Evolutionary conservation across 1,140 invertebrate species (phyloP).

Genomic region (Charaxes varanes): DNA sequence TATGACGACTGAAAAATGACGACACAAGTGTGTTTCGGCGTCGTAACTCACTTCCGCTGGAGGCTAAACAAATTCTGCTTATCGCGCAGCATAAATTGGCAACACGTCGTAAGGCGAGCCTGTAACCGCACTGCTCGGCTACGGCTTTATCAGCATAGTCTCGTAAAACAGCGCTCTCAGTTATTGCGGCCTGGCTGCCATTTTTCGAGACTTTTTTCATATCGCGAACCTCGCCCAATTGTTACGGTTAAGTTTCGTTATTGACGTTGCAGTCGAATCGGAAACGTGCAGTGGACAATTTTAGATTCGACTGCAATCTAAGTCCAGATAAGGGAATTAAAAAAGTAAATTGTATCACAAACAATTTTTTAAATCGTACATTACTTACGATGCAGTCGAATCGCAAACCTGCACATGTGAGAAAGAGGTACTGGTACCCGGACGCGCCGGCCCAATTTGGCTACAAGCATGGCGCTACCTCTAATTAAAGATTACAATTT

Average conservation of each 20-base stretch:
- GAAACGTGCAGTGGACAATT: too few relatives aligned
- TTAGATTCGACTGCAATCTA: too few relatives aligned
- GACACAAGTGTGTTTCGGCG: conserved; percentile 35
- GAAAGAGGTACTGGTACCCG: too few relatives aligned
- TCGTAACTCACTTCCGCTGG: conserved; percentile 45
- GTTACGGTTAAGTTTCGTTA: conserved; percentile 16
- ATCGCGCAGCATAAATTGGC: conserved; percentile 69
- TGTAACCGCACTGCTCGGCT: conserved; percentile 35
- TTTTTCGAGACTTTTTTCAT: conserved; percentile 61
- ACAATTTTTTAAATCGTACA: too few relatives aligned
- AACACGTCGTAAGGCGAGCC: conserved; percentile 68
- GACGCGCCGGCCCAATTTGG: too few relatives aligned
- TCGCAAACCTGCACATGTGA: too few relatives aligned
- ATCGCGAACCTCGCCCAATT: conserved; percentile 33
- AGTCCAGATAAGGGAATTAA: too few relatives aligned
- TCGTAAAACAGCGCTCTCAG: conserved; percentile 60
- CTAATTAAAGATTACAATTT: too few relatives aligned
- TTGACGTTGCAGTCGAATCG: conserved; percentile 38
- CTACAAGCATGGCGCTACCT: too few relatives aligned
- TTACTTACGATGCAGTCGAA: too few relatives aligned
- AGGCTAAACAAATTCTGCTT: conserved; percentile 69
- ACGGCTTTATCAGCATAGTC: conserved; percentile 58
- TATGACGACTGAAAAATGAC: conserved; percentile 21
- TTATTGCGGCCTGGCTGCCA: conserved; percentile 49
- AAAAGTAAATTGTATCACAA: too few relatives aligned